A percentile compares a stretch with the other conserved stretches of the same genome.
phyloP scores from a whole-genome alignment of 1,140 invertebrate species.

The Cherax quadricarinatus region DNA sequence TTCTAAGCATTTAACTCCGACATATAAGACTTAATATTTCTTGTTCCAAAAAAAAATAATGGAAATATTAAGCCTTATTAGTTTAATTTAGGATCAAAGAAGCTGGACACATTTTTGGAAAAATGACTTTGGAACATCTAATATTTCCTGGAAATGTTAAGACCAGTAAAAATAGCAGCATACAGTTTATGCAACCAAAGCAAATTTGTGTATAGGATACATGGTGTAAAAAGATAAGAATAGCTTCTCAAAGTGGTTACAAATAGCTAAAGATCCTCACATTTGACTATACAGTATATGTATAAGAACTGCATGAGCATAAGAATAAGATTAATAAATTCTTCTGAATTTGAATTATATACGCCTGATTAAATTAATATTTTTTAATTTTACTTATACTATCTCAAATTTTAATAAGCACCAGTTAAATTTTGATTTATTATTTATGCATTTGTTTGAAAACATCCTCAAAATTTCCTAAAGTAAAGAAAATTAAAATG shows the following conservation, averaged over 20 bases:
- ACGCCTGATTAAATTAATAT: too few species aligned
- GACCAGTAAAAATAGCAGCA: slow-evolving; percentile 46
- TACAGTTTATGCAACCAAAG: slow-evolving; percentile 66
- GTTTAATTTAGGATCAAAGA: slow-evolving; percentile 12
- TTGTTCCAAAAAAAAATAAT: neutral
- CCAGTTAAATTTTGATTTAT: neutral
- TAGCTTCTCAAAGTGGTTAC: neutral
- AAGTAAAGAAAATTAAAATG: neutral
- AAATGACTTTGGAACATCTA: slow-evolving; percentile 59
- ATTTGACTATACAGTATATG: neutral
- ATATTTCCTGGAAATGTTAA: slow-evolving; percentile 48
- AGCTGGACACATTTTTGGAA: slow-evolving; percentile 42
- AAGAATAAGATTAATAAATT: too few species aligned
- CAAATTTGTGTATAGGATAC: slow-evolving; percentile 30
- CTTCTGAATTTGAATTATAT: too few species aligned
- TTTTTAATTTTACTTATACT: neutral
- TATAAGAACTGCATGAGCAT: neutral
- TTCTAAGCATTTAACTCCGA: neutral
- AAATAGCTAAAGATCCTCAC: neutral
- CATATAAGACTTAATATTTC: neutral
- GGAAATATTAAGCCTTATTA: slow-evolving; percentile 2
- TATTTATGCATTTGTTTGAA: neutral
- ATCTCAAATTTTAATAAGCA: neutral
- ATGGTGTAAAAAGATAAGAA: slow-evolving; percentile 28
- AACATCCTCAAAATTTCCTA: neutral